Evolutionary conservation across 2,797 vertebrate genomes (phyloP), one percentile per base, ranked within the genome.

Genomic region (Manis crassicaudata): DNA sequence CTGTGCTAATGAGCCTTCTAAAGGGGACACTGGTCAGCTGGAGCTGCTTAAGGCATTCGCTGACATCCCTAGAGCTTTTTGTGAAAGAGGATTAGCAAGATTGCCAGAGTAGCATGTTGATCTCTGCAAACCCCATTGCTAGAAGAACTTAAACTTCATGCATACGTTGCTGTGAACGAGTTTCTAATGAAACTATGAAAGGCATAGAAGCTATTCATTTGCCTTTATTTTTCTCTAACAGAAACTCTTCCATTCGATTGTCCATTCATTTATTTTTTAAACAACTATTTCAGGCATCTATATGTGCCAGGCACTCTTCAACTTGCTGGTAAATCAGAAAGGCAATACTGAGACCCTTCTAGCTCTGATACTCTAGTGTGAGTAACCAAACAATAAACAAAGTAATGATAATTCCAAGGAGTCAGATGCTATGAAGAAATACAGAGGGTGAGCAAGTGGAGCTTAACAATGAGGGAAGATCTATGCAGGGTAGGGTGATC

Each of bases 401-500:
- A 25, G 37, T 5, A 46, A 32, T 46, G 0, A 32, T 16, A 37
- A 79, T 82, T 50, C 27, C 17, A 68, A 6, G 0, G 12, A 68
- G 10, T 84, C 58, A 10, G 11, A 43, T 58, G 2, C 0, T 43
- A 40, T 37, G 6, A 83, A 62, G 29, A 75, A 23, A 62, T 63
- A 37, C 9, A 75, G 6, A 90, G 2, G 11, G 0, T 7, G 10
- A 73, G 11, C 11, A n/a, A 32, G 3, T 23, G 7, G 9, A 16
- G 4, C 14, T 68, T 23, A 43, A 25, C 7, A 70, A 18, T 25
- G 11, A 58, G 8, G 35, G n/a, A 6, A 43, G 16, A 25, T 27
- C 6, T 46, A 2, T 8, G 6, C n/a, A n/a, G 27, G 23, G 1
- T 17, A 67, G 1, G 7, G 12, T 2, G 4, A 6, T 32, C n/a